Evolutionary conservation across 2,113 vertebrate genomes (phyloP).

Genomic region (Austrofundulus limnaeus): DNA sequence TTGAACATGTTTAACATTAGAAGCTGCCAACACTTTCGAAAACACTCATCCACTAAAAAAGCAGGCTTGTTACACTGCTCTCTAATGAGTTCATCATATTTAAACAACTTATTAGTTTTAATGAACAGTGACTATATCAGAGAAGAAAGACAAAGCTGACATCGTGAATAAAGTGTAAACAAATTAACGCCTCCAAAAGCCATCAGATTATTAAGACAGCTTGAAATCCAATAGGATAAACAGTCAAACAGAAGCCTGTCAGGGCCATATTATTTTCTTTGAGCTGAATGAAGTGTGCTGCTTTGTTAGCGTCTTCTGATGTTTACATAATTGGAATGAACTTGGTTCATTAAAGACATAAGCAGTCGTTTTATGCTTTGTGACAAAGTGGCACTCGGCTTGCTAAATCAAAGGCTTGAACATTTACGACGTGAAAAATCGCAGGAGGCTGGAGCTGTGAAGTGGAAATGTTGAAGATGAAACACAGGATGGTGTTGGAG

Average conservation of each 20-base stretch:
- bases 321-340: conserved; percentile 32
- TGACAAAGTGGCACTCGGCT: conserved; percentile 25
- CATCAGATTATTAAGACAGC: conserved; percentile 19
- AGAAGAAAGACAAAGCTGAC: background rate
- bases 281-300: conserved; percentile 12
- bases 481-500: background rate
- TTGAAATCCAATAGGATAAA: conserved; percentile 14
- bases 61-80: conserved; percentile 22
- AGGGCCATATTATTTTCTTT: conserved; percentile 22
- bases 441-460: conserved; percentile 9
- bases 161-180: background rate
- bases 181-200: background rate
- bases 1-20: background rate
- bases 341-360: conserved; percentile 40
- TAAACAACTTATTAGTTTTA: conserved; percentile 14
- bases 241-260: conserved; percentile 5
- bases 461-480: background rate
- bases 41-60: background rate
- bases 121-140: conserved; percentile 20
- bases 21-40: too few species aligned
- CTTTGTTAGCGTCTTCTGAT: conserved; percentile 39
- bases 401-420: conserved; percentile 23
- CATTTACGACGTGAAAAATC: conserved; percentile 19
- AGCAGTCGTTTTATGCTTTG: conserved; percentile 35
- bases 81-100: conserved; percentile 10